Base-by-base conservation (phyloP, 1,140 invertebrate species). In the Cherax destructor region DNA sequence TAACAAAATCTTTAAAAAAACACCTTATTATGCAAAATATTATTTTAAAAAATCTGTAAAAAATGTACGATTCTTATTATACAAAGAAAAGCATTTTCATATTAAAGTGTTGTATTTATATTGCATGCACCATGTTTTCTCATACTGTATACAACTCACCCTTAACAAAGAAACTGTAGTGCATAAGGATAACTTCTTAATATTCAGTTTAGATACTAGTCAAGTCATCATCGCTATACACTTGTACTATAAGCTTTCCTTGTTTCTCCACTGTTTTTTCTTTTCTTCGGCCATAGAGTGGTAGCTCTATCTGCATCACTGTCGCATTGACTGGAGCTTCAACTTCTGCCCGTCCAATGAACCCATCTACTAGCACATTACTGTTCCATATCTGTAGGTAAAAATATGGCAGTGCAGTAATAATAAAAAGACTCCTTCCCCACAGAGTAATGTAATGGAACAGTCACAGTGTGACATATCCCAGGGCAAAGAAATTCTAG, bases 321-420 rank as follows among this genome's bases (percentile, higher is more conserved):
- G 41, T 72, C 24, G 92, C 72, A 21, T 87, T 92, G 87, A 92
- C 86, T 6, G 91, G 91, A 5, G 92, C 93, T 52, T 81, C 30
- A 13, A 95, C 88, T n/a, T 93, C 93, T 3, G 94, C 94, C 86
- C 94, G 94, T 0, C 94, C 94, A 85, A 95, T 93, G 91, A 94
- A 95, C 77, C 94, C 94, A 91, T 95, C 94, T 89, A 95, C 94
- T 4, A 95, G 61, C n/a, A 94, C 91, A 90, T 95, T 95, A 65
- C 93, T 93, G 87, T 95, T 95, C 94, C 94, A 95, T 41, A 95
- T 92, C 95, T 95, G 85, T 49, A 5, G 9, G 18, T n/a, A 88
- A 90, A 93, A 92, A 92, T 30, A 77, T 2, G 30, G 30, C 21
- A 59, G 56, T 59, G 56, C 16, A 59, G 56, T 18, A 5, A 69